These are phyloP conservation scores for Aphelenchoides bicaudatus DNA, from an alignment of 2,888 invertebrate species.

Conservation along the genomic window DNA sequence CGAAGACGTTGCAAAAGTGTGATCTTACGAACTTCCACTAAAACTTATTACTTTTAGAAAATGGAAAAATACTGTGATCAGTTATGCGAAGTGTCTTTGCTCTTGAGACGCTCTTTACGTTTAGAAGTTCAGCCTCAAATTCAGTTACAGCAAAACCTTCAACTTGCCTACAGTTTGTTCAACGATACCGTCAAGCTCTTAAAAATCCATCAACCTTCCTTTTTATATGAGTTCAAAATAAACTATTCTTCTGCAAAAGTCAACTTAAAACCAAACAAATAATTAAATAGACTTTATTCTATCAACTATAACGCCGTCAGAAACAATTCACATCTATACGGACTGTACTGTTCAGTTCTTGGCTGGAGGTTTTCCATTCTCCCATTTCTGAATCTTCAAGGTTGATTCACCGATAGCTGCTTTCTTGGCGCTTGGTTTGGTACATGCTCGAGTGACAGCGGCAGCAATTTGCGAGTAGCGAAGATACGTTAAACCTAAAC, in stretches of 20 bases:
- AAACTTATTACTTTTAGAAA: slow-evolving; percentile 66
- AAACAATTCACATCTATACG: no score
- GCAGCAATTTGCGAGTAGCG: slow-evolving; percentile 21
- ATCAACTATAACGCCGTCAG: no score
- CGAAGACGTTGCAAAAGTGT: slow-evolving; percentile 75
- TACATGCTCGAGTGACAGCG: slow-evolving; percentile 12
- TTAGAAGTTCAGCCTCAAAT: slow-evolving; percentile 46
- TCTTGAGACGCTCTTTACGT: slow-evolving; percentile 73
- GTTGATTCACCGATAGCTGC: not conserved
- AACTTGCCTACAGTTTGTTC: slow-evolving; percentile 1
- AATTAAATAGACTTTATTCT: no score
- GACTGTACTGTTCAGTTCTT: no score
- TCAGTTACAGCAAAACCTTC: not conserved
- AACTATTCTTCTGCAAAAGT: no score
- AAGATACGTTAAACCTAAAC: slow-evolving; percentile 19
- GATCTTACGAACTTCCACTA: slow-evolving; percentile 2
- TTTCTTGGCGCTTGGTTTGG: not conserved
- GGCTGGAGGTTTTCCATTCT: no score
- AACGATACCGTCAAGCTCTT: slow-evolving; percentile 1
- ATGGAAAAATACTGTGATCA: slow-evolving; percentile 79
- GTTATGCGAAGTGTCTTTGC: slow-evolving; percentile 72
- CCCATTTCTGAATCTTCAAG: not conserved
- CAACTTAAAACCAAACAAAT: no score
- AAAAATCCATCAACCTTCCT: no score
- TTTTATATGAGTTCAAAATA: no score